A percentile compares a stretch with the other conserved stretches of the same genome.
Evolutionary conservation across 1,140 invertebrate species (phyloP).

Genomic region (Drosophila takahashii): DNA sequence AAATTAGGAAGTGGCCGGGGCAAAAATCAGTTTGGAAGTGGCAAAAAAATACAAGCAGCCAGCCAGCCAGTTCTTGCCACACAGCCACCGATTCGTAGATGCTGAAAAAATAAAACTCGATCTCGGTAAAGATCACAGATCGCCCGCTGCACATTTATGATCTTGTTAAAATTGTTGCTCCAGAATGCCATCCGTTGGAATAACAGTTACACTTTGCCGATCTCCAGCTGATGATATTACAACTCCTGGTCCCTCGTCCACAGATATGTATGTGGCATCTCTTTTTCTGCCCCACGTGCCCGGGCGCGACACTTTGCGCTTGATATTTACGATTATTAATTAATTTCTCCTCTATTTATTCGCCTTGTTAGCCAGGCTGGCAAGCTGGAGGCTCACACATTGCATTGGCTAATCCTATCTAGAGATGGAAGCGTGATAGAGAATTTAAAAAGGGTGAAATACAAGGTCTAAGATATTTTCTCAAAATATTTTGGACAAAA

Average conservation of each 20-base stretch:
- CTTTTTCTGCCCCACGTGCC: conserved; percentile 61
- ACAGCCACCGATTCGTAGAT: conserved; percentile 2
- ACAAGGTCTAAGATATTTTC: too few species aligned
- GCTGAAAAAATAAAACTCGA: conserved; percentile 13
- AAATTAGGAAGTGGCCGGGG: conserved; percentile 66
- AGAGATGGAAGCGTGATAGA: conserved; percentile 23
- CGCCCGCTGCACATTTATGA: conserved; percentile 64
- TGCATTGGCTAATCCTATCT: conserved; percentile 66
- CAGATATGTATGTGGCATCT: not conserved
- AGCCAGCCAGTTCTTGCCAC: conserved; percentile 29
- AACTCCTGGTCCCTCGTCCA: not conserved
- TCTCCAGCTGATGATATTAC: conserved; percentile 2
- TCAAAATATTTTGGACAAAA: too few species aligned
- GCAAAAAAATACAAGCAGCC: conserved; percentile 14
- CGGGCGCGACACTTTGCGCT: conserved; percentile 67
- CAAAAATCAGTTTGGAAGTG: conserved; percentile 12
- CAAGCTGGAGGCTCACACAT: conserved; percentile 17
- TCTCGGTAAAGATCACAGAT: conserved; percentile 68
- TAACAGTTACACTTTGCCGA: conserved; percentile 57
- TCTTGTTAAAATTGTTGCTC: conserved; percentile 78
- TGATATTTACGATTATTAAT: conserved; percentile 83
- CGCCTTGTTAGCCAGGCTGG: conserved; percentile 58
- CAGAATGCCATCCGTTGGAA: conserved; percentile 63
- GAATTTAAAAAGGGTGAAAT: not conserved
- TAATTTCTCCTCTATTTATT: conserved; percentile 78